Conservation (phyloP, 2,113 vertebrate species). For the Sialia sialis region DNA sequence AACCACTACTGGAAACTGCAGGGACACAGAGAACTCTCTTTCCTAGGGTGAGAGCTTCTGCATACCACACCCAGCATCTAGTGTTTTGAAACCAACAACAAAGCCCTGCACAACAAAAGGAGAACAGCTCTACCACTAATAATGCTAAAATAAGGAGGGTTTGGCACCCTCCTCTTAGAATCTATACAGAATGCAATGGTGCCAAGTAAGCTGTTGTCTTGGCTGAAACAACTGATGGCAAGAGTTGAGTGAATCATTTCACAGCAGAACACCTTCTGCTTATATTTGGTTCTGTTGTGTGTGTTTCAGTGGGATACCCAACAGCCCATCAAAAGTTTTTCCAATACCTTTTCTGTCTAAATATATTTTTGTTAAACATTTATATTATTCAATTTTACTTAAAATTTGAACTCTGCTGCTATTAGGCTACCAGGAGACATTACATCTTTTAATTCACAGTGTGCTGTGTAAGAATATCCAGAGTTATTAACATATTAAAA, state of each 20-base stretch:
- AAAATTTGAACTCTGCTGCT: background rate
- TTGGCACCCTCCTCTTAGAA: slow-evolving; percentile 7
- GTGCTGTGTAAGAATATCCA: background rate
- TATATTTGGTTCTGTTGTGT: background rate
- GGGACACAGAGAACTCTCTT: background rate
- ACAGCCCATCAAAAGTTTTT: background rate
- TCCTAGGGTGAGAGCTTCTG: slow-evolving; percentile 49
- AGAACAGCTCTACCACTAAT: background rate
- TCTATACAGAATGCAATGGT: background rate
- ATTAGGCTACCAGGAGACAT: background rate
- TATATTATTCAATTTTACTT: background rate
- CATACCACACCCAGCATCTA: slow-evolving; percentile 57
- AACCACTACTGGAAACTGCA: background rate
- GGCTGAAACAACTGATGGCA: background rate
- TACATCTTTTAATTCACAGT: background rate
- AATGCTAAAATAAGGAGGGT: slow-evolving; percentile 9
- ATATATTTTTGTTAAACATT: background rate
- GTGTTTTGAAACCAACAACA: slow-evolving; percentile 67
- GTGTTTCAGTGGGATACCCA: background rate
- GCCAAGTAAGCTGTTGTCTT: background rate
- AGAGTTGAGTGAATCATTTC: background rate
- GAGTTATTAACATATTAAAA: background rate
- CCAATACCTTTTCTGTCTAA: background rate
- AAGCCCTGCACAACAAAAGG: slow-evolving; percentile 13
- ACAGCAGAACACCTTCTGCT: background rate